A percentile compares a stretch with the other conserved stretches of the same genome.
These are phyloP conservation scores for Crocodylus rhombifer DNA, from an alignment of 2,797 vertebrate species.

Conservation along the genomic window DNA sequence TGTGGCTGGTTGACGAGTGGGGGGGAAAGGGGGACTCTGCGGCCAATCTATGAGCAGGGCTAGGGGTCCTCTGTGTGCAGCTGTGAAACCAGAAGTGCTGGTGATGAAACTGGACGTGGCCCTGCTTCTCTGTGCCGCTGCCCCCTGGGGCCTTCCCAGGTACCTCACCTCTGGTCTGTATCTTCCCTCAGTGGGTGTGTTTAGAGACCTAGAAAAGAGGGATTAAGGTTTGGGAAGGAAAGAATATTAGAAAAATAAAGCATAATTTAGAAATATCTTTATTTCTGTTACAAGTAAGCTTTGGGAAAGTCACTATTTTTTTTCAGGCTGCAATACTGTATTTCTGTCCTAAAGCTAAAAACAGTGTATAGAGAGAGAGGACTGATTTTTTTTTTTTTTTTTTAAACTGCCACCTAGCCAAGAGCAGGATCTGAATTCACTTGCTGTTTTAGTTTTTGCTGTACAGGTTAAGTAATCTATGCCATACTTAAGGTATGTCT, in stretches of 20 bases:
- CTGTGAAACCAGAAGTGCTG: too few species aligned
- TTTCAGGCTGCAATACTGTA: neutral
- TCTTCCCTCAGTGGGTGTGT: neutral
- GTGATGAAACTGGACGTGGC: too few species aligned
- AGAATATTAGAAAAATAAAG: conserved; percentile 31
- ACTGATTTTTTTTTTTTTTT: neutral
- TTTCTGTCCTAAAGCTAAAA: conserved; percentile 32
- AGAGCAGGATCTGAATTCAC: rapidly evolving
- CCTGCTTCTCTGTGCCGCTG: too few species aligned
- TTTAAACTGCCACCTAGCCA: neutral
- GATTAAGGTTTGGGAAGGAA: conserved; percentile 41
- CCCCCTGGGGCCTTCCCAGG: too few species aligned
- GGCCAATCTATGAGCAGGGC: too few species aligned
- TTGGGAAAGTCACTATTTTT: neutral
- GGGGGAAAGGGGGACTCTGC: too few species aligned
- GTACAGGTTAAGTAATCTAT: neutral
- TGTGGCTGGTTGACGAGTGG: too few species aligned
- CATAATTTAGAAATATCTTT: neutral
- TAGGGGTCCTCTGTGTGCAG: too few species aligned
- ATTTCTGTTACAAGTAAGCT: neutral
- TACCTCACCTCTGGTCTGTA: neutral
- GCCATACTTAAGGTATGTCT: neutral
- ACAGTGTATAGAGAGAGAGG: neutral
- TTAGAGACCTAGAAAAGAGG: conserved; percentile 30
- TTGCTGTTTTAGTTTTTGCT: neutral